These are phyloP conservation scores for Epizoanthus illoricatus DNA, from an alignment of 92 coral and sea anemone species.

Conservation along the genomic window DNA sequence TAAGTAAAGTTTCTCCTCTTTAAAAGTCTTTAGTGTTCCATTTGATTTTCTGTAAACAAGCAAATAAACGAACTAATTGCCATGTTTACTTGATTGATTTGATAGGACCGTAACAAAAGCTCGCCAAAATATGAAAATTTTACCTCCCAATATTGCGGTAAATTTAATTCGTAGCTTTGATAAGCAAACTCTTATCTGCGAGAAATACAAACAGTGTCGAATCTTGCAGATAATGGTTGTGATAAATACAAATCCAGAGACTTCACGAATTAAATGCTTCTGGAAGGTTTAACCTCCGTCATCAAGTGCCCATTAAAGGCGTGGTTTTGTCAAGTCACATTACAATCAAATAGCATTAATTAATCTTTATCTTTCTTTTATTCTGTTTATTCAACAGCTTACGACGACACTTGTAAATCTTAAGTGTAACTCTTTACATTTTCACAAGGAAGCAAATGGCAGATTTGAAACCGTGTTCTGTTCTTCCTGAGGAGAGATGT, in stretches of 20 bases:
- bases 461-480: background rate
- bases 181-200: background rate
- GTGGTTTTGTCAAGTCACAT: constrained; percentile 36
- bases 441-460: background rate
- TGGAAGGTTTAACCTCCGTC: constrained; percentile 23
- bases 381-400: constrained; percentile 20
- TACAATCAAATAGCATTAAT: constrained; percentile 34
- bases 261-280: constrained; percentile 19
- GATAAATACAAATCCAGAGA: background rate
- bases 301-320: constrained; percentile 26
- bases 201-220: background rate
- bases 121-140: too few species aligned
- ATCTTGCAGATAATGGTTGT: background rate
- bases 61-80: constrained; percentile 50
- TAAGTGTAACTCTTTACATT: background rate
- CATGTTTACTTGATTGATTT: constrained; percentile 43
- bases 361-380: background rate
- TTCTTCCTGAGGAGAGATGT: background rate
- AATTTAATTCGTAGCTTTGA: too few species aligned
- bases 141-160: too few species aligned
- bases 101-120: background rate
- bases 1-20: background rate
- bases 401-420: background rate
- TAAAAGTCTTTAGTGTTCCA: background rate
- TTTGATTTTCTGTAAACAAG: constrained; percentile 42